phyloP scores from a whole-genome alignment of 2,888 invertebrate genomes.

The Pterobdella sp. region DNA sequence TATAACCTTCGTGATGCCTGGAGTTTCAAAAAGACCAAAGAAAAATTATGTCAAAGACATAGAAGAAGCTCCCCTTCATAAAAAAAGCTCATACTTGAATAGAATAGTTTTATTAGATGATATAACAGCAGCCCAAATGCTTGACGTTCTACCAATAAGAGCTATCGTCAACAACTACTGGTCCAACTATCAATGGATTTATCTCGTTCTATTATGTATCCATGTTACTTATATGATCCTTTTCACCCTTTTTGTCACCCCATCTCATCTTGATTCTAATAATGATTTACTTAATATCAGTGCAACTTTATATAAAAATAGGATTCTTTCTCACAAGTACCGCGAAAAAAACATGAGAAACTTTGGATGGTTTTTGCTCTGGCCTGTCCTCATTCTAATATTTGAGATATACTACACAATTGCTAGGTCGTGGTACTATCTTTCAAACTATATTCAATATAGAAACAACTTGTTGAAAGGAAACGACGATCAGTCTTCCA shows the following conservation, averaged over 20 bases:
- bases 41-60: slow-evolving; percentile 14
- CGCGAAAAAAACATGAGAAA: neutral
- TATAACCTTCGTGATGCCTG: slow-evolving; percentile 40
- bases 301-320: neutral
- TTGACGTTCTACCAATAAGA: slow-evolving; percentile 44
- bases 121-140: slow-evolving; percentile 41
- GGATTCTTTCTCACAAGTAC: slow-evolving; percentile 13
- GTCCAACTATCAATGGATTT: slow-evolving; percentile 43
- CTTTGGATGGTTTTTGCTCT: slow-evolving; percentile 35
- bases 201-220: slow-evolving; percentile 42
- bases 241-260: slow-evolving; percentile 39
- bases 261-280: neutral
- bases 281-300: neutral
- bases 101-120: slow-evolving; percentile 41
- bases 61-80: neutral
- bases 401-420: slow-evolving; percentile 37
- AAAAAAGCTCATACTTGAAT: slow-evolving; percentile 41
- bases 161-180: slow-evolving; percentile 44
- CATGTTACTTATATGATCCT: slow-evolving; percentile 47
- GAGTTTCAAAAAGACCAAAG: slow-evolving; percentile 23
- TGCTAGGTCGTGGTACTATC: neutral
- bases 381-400: slow-evolving; percentile 35
- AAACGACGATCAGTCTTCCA: neutral
- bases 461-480: neutral
- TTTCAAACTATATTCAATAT: neutral